Evolutionary conservation across 2,113 vertebrate species (phyloP).

Genomic region (Tyto alba): DNA sequence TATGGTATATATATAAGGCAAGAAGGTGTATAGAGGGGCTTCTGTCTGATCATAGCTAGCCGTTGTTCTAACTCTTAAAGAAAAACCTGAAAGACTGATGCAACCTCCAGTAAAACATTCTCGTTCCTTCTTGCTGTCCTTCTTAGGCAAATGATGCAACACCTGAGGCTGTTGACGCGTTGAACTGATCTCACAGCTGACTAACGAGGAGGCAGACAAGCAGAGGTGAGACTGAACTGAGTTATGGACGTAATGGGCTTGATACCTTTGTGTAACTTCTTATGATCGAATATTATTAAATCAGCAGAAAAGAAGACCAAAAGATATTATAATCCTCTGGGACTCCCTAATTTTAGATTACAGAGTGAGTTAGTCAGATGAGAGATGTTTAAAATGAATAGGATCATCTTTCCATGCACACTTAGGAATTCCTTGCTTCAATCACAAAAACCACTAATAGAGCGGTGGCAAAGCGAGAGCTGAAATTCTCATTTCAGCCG

Average conservation of each 20-base stretch:
- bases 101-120: background rate
- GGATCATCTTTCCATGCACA: background rate
- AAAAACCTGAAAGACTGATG: background rate
- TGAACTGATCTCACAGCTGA: background rate
- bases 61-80: background rate
- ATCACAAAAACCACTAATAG: background rate
- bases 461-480: background rate
- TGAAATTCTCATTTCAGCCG: background rate
- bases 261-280: background rate
- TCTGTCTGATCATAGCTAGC: background rate
- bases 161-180: background rate
- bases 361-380: background rate
- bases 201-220: background rate
- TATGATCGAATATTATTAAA: background rate
- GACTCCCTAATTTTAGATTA: slow-evolving; percentile 24
- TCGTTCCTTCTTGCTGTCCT: background rate
- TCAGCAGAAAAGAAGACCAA: background rate
- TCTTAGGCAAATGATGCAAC: background rate
- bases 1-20: rapidly evolving
- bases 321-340: background rate
- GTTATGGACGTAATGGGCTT: rapidly evolving
- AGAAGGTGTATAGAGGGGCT: background rate
- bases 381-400: background rate
- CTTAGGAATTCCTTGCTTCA: background rate
- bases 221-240: background rate